Conservation (phyloP, 2,888 invertebrate genomes). For the Scaptomyza caliginosa region DNA sequence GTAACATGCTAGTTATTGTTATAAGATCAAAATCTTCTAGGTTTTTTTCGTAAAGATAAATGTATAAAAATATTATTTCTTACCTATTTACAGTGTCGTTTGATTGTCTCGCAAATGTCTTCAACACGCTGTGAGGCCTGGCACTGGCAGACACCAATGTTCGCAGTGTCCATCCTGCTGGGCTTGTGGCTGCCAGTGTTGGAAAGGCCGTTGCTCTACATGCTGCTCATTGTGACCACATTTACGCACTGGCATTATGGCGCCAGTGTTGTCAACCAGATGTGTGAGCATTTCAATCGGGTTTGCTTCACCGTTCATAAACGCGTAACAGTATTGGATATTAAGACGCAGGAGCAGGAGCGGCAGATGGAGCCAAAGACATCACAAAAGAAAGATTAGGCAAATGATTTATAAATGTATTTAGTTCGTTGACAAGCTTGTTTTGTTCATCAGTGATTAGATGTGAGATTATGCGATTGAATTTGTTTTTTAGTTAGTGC, state of each 20-base stretch:
- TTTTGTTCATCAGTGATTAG: constrained; percentile 14
- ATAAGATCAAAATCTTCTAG: too few species aligned
- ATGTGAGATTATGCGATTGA: constrained; percentile 23
- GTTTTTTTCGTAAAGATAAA: too few species aligned
- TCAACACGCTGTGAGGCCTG: constrained; percentile 93
- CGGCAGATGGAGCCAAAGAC: not conserved
- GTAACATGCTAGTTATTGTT: too few species aligned
- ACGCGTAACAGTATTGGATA: constrained; percentile 25
- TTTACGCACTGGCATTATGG: constrained; percentile 96
- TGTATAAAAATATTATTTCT: too few species aligned
- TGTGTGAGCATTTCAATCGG: constrained; percentile 97
- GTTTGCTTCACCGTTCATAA: constrained; percentile 88
- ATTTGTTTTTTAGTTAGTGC: constrained; percentile 19
- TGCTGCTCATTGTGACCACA: constrained; percentile 89
- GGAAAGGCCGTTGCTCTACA: constrained; percentile 89
- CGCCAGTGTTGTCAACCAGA: constrained; percentile 95
- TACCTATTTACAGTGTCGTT: constrained; percentile 91
- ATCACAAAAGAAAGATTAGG: constrained; percentile 28
- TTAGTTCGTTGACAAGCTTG: not conserved
- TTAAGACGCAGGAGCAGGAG: constrained; percentile 7
- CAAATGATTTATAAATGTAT: not conserved
- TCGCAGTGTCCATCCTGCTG: constrained; percentile 71
- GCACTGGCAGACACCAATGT: constrained; percentile 84
- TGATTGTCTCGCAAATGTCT: constrained; percentile 99
- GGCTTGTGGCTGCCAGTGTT: constrained; percentile 83